Evolutionary conservation across 2,888 invertebrate genomes (phyloP).

Genomic region (Eilema griseolum): DNA sequence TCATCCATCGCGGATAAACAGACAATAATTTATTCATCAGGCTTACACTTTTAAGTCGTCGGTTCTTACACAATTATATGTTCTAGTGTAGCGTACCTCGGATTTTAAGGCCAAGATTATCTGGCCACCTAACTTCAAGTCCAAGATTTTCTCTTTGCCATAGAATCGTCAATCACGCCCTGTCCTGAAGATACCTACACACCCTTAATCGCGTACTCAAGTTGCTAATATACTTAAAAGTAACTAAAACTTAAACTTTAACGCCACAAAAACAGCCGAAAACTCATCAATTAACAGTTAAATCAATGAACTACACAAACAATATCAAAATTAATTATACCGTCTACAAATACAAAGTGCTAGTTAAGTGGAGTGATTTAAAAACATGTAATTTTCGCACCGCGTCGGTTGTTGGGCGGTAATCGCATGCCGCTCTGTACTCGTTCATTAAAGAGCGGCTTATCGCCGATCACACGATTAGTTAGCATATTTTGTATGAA

Average conservation of each 20-base stretch:
- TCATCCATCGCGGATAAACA: too few relatives aligned
- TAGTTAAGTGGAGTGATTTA: slow-evolving; percentile 32
- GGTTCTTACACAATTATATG: too few relatives aligned
- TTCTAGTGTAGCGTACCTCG: too few relatives aligned
- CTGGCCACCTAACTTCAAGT: too few relatives aligned
- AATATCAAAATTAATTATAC: neutral
- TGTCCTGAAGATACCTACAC: too few relatives aligned
- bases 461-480: slow-evolving; percentile 40
- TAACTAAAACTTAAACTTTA: neutral
- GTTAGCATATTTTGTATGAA: slow-evolving; percentile 31
- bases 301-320: neutral
- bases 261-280: neutral
- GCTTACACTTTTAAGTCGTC: too few relatives aligned
- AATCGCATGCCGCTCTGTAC: slow-evolving; percentile 41
- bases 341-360: slow-evolving; percentile 27
- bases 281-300: neutral
- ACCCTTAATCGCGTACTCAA: too few relatives aligned
- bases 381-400: slow-evolving; percentile 40
- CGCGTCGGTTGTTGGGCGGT: slow-evolving; percentile 7
- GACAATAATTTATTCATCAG: too few relatives aligned
- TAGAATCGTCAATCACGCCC: too few relatives aligned
- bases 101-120: too few relatives aligned
- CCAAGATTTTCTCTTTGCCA: too few relatives aligned
- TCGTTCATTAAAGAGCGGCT: slow-evolving; percentile 29
- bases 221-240: too few relatives aligned